Evolutionary conservation across 2,797 vertebrate genomes (phyloP), one percentile per base, ranked within the genome.

Genomic region (Acanthopagrus latus): DNA sequence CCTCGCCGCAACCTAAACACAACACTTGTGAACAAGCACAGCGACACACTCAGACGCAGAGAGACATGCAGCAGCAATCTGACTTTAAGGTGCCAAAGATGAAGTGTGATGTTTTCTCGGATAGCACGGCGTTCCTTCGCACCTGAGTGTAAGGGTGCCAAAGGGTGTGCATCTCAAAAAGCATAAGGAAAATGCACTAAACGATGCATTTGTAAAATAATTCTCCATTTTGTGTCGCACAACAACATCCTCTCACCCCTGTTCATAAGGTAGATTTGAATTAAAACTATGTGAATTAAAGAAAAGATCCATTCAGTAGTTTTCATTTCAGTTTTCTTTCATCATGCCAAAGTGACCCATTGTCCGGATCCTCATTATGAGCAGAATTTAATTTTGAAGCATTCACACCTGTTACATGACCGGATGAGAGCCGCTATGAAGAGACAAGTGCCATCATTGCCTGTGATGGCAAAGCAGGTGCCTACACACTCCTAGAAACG

Each of bases 1-100:
- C 66, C 52, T 74, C 38, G 41, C 72, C 65, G 72, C 80, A 78
- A 73, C 56, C 69, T 65, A 69, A 76, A 66, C 74, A 74, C 78
- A 64, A 80, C 86, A 91, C 86, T 84, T 90, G 90, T 81, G 80
- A 89, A 91, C 51, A 88, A 86, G 88, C 88, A 57, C 85, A 66
- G 86, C 80, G 47, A 86, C 85, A 85, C 89, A 86, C 71, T 82
- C 71, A 77, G 63, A 67, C 54, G 62, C 70, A 71, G 67, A 84
- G 78, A 81, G 78, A 81, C 58, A 57, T 27, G 75, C 81, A 80
- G 68, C 57, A 59, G 71, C 70, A 74, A 76, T 84, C 83, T 75
- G 80, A 89, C 81, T 38, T 73, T 78, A 63, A 82, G 83, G 82
- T 72, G 86, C 71, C 48, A 76, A 81, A 71, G 80, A 81, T 78